phyloP scores from a whole-genome alignment of 2,113 vertebrate species.

The Urocynchramus pylzowi region DNA sequence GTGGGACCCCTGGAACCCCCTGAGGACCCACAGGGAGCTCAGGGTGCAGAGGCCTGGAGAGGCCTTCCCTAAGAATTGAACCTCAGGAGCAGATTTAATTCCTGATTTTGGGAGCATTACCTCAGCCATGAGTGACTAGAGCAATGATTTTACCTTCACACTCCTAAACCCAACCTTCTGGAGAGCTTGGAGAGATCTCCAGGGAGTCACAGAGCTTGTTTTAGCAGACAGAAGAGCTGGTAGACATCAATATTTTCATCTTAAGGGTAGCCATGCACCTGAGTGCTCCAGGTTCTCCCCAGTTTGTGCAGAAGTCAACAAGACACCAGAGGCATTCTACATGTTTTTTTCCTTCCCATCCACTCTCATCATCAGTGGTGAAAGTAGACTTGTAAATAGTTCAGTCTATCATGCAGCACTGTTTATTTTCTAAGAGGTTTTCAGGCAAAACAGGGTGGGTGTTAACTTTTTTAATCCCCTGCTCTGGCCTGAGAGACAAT shows the following conservation, averaged over 20 bases:
- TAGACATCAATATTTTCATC: background rate
- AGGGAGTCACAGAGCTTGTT: background rate
- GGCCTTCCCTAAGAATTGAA: background rate
- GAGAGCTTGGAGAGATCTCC: background rate
- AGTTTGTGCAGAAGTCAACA: background rate
- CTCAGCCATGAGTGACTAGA: background rate
- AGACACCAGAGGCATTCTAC: background rate
- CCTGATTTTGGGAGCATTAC: background rate
- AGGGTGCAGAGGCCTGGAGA: background rate
- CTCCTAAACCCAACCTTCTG: background rate
- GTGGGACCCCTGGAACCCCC: background rate
- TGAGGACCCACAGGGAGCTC: background rate
- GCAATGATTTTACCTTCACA: background rate
- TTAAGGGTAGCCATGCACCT: rapidly evolving
- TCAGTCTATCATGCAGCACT: background rate
- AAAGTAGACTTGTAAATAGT: background rate
- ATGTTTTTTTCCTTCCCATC: background rate
- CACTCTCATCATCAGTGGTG: too few relatives aligned
- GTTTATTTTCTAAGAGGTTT: background rate
- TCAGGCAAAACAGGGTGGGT: background rate
- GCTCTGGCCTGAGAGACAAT: background rate
- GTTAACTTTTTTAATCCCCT: background rate
- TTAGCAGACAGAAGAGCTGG: background rate
- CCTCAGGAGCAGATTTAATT: background rate
- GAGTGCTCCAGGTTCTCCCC: background rate